Base-by-base conservation (phyloP, 2,113 vertebrate genomes). In the Oxyruncus cristatus region DNA sequence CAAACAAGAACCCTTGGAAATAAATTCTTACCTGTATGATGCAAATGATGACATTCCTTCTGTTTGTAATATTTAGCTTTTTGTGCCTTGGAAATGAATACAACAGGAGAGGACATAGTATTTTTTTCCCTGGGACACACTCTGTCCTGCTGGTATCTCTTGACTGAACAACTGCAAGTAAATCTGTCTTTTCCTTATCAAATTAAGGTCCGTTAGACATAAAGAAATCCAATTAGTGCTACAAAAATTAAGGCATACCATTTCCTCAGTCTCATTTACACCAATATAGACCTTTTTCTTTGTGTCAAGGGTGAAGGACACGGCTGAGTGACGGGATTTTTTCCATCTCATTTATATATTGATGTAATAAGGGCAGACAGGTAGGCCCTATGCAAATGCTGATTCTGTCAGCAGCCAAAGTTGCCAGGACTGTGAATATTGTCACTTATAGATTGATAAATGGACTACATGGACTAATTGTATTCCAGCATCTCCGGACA, bases 391-490 rank as follows among this genome's bases (percentile, higher is more conserved):
- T 85, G 55, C 75, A 85, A 94, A 53, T 55, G 44, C 90, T 84
- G 91, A 94, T 71, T 70, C 81, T 93, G 78, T 81, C 86, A 96
- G 92, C 83, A 88, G 75, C 66, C 86, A 46, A 91, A 94, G 74
- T 92, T 89, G 75, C 90, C 89, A 76, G 93, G 93, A 83, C 89
- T 80, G 84, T 76, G 94, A 78, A 86, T 68, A 88, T 27, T 81
- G 96, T 92, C 95, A 90, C 90, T 97, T 96, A 96, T 71, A 68
- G 95, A 96, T 96, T 96, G 97, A 96, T 96, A 97, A 96, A 97
- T 89, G 90, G 94, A 88, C 91, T 95, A 96, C 88, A 92, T 0
- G 70, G 92, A 67, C 93, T 93, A 96, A 97, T 94, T 91, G 95
- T 86, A 93, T 92, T 94, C 79, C 77, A 62, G 81, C 14, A 3